Evolutionary conservation across 2,888 invertebrate genomes (phyloP), one percentile per base, ranked within the genome.

Genomic region (Acronicta leporina): DNA sequence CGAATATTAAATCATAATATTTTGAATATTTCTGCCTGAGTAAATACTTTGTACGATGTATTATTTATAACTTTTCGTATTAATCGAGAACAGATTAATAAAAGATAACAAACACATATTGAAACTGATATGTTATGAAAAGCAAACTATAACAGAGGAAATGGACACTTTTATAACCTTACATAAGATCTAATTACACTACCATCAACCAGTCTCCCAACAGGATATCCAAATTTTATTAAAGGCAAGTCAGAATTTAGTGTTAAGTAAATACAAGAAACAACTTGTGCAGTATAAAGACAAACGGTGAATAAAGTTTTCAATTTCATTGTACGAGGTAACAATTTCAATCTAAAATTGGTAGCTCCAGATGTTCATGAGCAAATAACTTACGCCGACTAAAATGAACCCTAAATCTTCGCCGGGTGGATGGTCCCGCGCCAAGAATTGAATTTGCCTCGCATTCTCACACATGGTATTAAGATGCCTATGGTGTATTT

Each of bases 341-440:
- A 87, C 87, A 80, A 87, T 88, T 90, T 87, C 90, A 88, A 87
- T 89, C 86, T 87, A 83, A 87, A 88, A 87, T 87, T 84, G 83
- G 83, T 83, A 78, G 83, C 85, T 87, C 88, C 92, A 92, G 91
- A 91, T 92, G 92, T 91, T 92, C 88, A 87, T 87, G 87, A 88
- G 86, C 87, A 87, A 90, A 92, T 92, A 92, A 91, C 89, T 92
- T 89, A 89, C 85, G 82, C 80, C 81, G 83, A 84, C 85, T 86
- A 87, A 90, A 92, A 90, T 91, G 92, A 92, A 90, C 91, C 86
- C 87, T 92, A 92, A 92, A 93, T 93, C 92, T 91, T 88, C 83
- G 65, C 75, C 80, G 83, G 83, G 66, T 78, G 87, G 88, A 88
- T 87, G 88, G 87, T 87, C 84, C 82, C 80, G 84, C 82, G 89